Percentiles rank a stretch among this genome's conserved stretches.
These are phyloP conservation scores for Mus pahari DNA, from an alignment of 2,113 vertebrate genomes.

Conservation along the genomic window DNA sequence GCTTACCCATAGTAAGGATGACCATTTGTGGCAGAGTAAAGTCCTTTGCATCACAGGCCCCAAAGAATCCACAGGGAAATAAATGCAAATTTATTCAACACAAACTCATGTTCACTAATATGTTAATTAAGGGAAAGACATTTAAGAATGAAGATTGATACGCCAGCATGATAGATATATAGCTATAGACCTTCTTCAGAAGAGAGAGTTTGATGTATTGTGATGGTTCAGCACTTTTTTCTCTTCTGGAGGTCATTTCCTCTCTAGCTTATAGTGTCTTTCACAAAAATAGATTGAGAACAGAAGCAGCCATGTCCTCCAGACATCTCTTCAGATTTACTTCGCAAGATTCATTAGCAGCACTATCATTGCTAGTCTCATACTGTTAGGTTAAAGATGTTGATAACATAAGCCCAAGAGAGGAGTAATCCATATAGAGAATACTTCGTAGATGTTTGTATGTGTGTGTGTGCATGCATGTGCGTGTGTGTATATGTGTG, in stretches of 20 bases:
- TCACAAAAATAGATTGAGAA: slow-evolving; percentile 32
- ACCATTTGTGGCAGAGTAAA: not conserved
- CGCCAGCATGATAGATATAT: slow-evolving; percentile 9
- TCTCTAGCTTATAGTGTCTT: not conserved
- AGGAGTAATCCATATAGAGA: not conserved
- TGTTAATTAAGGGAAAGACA: slow-evolving; percentile 27
- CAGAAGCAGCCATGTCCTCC: not conserved
- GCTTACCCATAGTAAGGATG: not conserved
- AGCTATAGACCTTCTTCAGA: not conserved
- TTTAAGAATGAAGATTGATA: slow-evolving; percentile 49
- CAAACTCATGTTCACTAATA: slow-evolving; percentile 35
- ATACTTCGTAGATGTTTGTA: not conserved
- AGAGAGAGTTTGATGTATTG: slow-evolving; percentile 21
- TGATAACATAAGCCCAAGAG: not conserved
- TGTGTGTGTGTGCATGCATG: not conserved
- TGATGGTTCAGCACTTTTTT: slow-evolving; percentile 15
- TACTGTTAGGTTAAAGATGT: slow-evolving; percentile 3
- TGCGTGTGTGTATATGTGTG: too few relatives aligned
- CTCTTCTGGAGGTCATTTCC: not conserved
- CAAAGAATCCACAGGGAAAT: not conserved
- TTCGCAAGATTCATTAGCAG: not conserved
- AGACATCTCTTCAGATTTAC: not conserved
- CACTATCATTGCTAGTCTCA: not conserved
- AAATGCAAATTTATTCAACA: slow-evolving; percentile 55
- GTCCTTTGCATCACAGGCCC: not conserved